Evolutionary conservation across 2,888 invertebrate genomes (phyloP).

Genomic region (Cephus runcator): DNA sequence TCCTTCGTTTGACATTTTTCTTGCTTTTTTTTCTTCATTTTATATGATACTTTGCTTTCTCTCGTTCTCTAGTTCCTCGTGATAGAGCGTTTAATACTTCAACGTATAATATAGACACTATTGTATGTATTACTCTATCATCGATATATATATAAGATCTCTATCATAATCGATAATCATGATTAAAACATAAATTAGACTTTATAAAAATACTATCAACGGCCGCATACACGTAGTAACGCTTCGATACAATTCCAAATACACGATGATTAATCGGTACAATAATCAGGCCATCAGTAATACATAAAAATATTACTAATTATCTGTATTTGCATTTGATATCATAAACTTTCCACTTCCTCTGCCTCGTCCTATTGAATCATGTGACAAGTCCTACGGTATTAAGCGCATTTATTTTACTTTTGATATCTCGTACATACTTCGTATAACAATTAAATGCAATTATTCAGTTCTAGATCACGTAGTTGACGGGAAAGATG

Average conservation of each 20-base stretch:
- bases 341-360: not conserved
- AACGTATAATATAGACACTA: conserved; percentile 17
- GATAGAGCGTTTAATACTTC: conserved; percentile 15
- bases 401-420: not conserved
- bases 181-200: conserved; percentile 50
- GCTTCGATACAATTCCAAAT: conserved; percentile 49
- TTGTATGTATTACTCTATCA: conserved; percentile 11
- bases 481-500: not conserved
- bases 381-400: conserved; percentile 38
- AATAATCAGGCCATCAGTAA: conserved; percentile 31
- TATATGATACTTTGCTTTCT: not conserved
- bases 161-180: conserved; percentile 29
- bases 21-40: not conserved
- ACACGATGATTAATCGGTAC: conserved; percentile 38
- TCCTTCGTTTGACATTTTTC: not conserved
- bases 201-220: conserved; percentile 60
- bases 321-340: conserved; percentile 29
- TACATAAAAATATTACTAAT: conserved; percentile 21
- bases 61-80: not conserved
- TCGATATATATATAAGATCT: conserved; percentile 9
- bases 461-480: conserved; percentile 11
- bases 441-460: conserved; percentile 30
- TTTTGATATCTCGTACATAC: conserved; percentile 7
- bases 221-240: conserved; percentile 44
- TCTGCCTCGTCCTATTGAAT: conserved; percentile 18